phyloP scores from a whole-genome alignment of 30 jellyfish, hydroid and myxozoan species.

The Cassiopea xamachana region DNA sequence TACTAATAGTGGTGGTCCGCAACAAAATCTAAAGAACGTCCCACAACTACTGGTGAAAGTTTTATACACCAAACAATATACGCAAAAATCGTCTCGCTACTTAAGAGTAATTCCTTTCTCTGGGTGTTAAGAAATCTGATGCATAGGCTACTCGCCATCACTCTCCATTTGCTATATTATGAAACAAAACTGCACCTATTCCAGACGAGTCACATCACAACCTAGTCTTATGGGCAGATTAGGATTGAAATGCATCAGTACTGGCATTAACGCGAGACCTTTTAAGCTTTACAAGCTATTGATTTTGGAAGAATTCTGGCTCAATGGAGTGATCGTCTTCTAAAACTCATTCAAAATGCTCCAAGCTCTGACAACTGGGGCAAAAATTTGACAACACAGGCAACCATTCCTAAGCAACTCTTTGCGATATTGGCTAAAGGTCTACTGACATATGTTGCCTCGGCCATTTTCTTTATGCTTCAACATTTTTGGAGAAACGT shows the following conservation, averaged over 20 bases:
- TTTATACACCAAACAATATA: conserved; percentile 58
- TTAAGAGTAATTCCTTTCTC: conserved; percentile 33
- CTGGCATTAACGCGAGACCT: conserved; percentile 40
- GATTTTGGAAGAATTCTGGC: conserved; percentile 23
- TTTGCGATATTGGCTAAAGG: not conserved
- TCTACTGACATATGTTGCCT: conserved; percentile 39
- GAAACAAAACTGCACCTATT: conserved; percentile 56
- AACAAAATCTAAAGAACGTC: conserved; percentile 59
- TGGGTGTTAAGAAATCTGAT: conserved; percentile 46
- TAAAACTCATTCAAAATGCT: conserved; percentile 28
- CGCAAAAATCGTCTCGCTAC: conserved; percentile 59
- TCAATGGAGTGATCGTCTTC: conserved; percentile 9
- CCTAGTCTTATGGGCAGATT: conserved; percentile 63
- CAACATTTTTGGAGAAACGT: conserved; percentile 12
- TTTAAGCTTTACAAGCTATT: conserved; percentile 12
- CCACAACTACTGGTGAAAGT: not conserved
- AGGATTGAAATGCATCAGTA: conserved; percentile 53
- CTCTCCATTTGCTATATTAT: conserved; percentile 48
- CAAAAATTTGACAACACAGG: conserved; percentile 28
- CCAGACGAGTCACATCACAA: conserved; percentile 61
- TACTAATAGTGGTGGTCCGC: conserved; percentile 3
- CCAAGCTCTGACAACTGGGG: conserved; percentile 50
- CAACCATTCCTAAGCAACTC: conserved; percentile 34
- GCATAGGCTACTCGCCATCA: conserved; percentile 59
- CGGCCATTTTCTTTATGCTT: conserved; percentile 39